phyloP scores from a whole-genome alignment of 2,888 invertebrate species.

The Drosophila engyochracea region DNA sequence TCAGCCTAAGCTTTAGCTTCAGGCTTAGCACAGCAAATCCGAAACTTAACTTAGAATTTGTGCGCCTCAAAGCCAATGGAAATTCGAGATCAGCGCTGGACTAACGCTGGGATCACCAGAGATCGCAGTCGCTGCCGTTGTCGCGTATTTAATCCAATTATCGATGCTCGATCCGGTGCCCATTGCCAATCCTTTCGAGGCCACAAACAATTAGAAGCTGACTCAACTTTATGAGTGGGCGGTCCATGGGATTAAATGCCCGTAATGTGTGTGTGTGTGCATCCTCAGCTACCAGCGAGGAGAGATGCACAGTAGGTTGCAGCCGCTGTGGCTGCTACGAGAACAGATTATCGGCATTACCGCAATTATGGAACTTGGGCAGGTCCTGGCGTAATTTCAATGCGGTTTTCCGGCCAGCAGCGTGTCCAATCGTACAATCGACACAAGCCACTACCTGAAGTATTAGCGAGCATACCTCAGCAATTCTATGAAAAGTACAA shows the following conservation, averaged over 20 bases:
- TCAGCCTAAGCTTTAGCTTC: constrained; percentile 32
- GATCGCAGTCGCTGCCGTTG: constrained; percentile 20
- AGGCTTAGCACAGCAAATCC: constrained; percentile 62
- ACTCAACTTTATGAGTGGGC: constrained; percentile 66
- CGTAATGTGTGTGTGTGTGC: constrained; percentile 33
- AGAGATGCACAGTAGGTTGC: constrained; percentile 1
- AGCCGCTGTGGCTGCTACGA: constrained; percentile 23
- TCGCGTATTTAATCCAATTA: constrained; percentile 75
- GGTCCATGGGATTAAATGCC: constrained; percentile 53
- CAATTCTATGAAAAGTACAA: not conserved
- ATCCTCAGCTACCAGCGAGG: constrained; percentile 10
- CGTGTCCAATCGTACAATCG: constrained; percentile 62
- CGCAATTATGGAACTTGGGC: constrained; percentile 80
- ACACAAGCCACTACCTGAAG: constrained; percentile 41
- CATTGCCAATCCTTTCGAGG: constrained; percentile 53
- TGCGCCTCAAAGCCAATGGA: constrained; percentile 64
- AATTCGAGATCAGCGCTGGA: constrained; percentile 66
- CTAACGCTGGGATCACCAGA: constrained; percentile 51
- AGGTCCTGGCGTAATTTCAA: constrained; percentile 77
- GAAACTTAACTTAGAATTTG: constrained; percentile 66
- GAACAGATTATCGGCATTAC: constrained; percentile 80
- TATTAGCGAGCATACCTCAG: not conserved
- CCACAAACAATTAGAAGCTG: constrained; percentile 66
- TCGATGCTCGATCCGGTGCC: constrained; percentile 45
- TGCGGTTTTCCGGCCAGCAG: constrained; percentile 74